Percentiles rank a stretch among this genome's conserved stretches.
Evolutionary conservation across 64 coral and sea anemone species (phyloP).

Genomic region (Trachythela sp.): DNA sequence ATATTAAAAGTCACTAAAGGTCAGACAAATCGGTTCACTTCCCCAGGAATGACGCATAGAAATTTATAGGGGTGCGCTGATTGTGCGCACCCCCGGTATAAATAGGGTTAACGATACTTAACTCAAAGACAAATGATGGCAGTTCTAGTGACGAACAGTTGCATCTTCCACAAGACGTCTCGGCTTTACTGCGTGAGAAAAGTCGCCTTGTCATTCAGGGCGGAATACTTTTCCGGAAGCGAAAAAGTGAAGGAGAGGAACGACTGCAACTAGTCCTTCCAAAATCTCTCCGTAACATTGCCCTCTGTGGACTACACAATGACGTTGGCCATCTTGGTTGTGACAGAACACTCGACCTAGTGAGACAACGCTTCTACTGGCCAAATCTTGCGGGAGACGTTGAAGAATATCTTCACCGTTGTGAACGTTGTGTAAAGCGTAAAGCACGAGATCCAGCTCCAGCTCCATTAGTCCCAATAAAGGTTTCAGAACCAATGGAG

Average conservation of each 20-base stretch:
- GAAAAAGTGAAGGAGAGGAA: constrained; percentile 20
- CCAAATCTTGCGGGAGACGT: constrained; percentile 41
- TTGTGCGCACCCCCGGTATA: no score
- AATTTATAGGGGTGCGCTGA: no score
- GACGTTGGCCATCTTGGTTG: no score
- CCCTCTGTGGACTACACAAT: no score
- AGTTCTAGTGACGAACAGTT: background rate
- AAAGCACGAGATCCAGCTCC: no score
- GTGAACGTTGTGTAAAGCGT: constrained; percentile 33
- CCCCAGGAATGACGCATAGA: no score
- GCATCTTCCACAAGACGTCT: background rate
- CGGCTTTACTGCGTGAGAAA: background rate
- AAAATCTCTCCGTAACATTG: constrained; percentile 7
- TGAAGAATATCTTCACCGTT: constrained; percentile 26
- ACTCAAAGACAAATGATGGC: no score
- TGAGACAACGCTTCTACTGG: no score
- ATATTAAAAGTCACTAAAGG: no score
- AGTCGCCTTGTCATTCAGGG: constrained; percentile 31
- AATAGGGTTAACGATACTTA: no score
- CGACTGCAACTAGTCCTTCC: constrained; percentile 38
- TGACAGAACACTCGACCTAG: no score
- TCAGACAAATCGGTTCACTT: no score
- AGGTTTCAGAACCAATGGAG: constrained; percentile 32
- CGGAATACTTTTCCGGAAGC: constrained; percentile 22
- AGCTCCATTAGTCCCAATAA: constrained; percentile 35